Evolutionary conservation across 2,888 invertebrate genomes (phyloP).

Genomic region (Nycteola revayana): DNA sequence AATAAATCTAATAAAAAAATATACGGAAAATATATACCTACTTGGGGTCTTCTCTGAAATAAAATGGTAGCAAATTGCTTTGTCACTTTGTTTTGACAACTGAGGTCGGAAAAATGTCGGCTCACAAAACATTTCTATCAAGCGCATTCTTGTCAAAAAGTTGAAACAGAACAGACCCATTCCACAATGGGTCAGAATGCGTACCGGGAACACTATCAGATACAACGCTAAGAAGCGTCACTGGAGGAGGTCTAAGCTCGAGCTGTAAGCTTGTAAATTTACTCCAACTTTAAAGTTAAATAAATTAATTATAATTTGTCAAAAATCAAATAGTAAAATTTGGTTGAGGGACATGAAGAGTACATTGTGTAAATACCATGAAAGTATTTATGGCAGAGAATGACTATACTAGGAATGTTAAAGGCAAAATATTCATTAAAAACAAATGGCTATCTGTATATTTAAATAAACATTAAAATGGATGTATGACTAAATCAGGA

Average conservation of each 20-base stretch:
- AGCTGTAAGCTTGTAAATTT: conserved; percentile 90
- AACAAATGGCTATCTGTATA: conserved; percentile 11
- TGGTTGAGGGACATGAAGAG: too few species aligned
- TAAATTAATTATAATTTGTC: too few species aligned
- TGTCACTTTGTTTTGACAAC: conserved; percentile 66
- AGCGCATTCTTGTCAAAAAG: conserved; percentile 98
- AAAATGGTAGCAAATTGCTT: conserved; percentile 14
- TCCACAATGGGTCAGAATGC: conserved; percentile 99
- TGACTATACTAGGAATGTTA: too few species aligned
- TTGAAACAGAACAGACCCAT: conserved; percentile 99
- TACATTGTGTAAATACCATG: too few species aligned
- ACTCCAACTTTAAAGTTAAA: too few species aligned
- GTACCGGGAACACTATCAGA: conserved; percentile 98
- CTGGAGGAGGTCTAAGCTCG: conserved; percentile 99
- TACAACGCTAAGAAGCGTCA: conserved; percentile 99
- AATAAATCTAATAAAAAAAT: too few species aligned
- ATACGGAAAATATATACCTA: too few species aligned
- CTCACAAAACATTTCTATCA: conserved; percentile 99
- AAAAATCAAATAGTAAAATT: too few species aligned
- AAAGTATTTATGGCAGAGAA: too few species aligned
- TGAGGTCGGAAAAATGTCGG: conserved; percentile 83
- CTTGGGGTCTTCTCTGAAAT: too few species aligned
- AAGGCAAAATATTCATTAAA: conserved; percentile 14
- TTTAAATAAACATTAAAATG: conserved; percentile 12
- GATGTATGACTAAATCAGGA: conserved; percentile 12